These are phyloP conservation scores for Metellina segmentata DNA, from an alignment of 2,888 invertebrate species.

Conservation along the genomic window DNA sequence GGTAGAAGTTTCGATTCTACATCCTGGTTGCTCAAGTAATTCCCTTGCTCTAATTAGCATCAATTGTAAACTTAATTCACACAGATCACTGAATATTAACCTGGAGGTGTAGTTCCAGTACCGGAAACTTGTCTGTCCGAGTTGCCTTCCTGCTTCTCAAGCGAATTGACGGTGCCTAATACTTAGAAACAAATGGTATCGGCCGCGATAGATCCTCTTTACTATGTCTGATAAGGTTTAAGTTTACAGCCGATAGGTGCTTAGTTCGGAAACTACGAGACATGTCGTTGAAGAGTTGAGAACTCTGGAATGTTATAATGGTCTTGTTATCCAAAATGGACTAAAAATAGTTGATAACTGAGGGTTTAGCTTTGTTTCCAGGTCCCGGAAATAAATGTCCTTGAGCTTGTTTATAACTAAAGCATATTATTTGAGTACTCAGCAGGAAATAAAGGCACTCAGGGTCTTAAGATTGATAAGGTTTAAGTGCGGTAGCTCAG, in stretches of 20 bases:
- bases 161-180: not conserved
- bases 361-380: too few species aligned
- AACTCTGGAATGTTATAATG: too few species aligned
- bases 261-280: too few species aligned
- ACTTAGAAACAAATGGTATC: not conserved
- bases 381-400: too few species aligned
- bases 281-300: too few species aligned
- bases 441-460: too few species aligned
- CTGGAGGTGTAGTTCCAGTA: not conserved
- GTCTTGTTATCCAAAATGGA: too few species aligned
- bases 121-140: not conserved
- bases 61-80: conserved; percentile 35
- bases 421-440: too few species aligned
- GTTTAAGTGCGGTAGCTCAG: too few species aligned
- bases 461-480: too few species aligned
- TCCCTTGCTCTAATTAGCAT: conserved; percentile 36
- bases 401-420: too few species aligned
- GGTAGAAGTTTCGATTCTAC: conserved; percentile 9
- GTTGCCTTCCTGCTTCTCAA: conserved; percentile 4
- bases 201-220: not conserved
- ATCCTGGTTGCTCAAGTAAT: conserved; percentile 3
- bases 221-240: not conserved
- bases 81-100: conserved; percentile 23
- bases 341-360: too few species aligned
- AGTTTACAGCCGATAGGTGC: not conserved